Base-by-base conservation (phyloP, 2,797 vertebrate genomes). In the Peromyscus melanophrys region DNA sequence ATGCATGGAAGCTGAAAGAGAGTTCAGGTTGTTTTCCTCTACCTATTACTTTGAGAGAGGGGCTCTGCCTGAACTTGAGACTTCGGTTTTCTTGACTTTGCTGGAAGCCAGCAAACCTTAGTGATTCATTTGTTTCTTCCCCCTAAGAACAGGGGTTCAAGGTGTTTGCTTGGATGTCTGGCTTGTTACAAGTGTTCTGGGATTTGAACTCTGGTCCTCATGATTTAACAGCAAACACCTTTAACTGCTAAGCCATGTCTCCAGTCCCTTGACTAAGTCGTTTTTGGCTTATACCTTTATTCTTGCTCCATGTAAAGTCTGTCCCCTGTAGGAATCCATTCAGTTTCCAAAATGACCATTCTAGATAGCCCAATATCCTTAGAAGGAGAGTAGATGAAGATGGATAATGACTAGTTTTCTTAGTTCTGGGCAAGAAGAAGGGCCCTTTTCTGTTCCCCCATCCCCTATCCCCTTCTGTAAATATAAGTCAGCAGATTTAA, bases 401-500 rank as follows among this genome's bases (percentile, higher is more conserved):
- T 19, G 29, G n/a, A 14, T 71, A 19, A 7, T 87, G 73, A 75
- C 17, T 77, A 5, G 6, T 83, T 90, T 67, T 46, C 55, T 80
- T 84, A 8, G 4, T 23, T 92, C 95, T 40, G 63, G 55, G 43
- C 17, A 34, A 29, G 21, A 3, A 43, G 14, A 95, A 94, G 25
- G 86, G 23, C 6, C 37, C 37, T 82, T 37, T 11, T 49, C 84
- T 55, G 57, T 89, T 83, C 75, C 71, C 12, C 21, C 7, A 17
- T 34, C 10, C 2, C 12, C 40, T 69, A 37, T 31, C 93, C 16
- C 21, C 21, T 63, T 90, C 10, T 49, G 13, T 82, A 76, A 85
- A 88, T 69, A 21, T 27, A 69, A 92, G 92, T 76, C 12, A 81
- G 10, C 46, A 88, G 46, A 67, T 84, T 77, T 73, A 82, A 89